A percentile compares a stretch with the other conserved stretches of the same genome.
Conservation (phyloP, 2,113 vertebrate genomes). For the Carlito syrichta region DNA sequence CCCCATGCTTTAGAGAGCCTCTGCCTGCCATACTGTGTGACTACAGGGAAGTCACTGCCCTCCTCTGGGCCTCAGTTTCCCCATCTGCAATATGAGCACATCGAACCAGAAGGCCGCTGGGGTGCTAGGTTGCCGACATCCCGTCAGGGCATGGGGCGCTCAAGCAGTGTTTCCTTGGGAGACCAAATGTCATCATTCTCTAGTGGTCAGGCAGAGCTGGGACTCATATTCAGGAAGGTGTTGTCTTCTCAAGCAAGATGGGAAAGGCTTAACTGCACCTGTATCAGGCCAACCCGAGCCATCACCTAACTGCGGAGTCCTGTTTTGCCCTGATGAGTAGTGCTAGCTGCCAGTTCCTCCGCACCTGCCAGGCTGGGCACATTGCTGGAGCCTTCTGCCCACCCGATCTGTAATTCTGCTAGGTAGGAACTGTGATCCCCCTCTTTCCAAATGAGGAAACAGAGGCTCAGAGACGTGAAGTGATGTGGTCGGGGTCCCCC, state of each 20-base stretch:
- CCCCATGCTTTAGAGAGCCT: background rate
- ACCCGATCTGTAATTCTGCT: background rate
- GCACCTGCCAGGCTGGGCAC: background rate
- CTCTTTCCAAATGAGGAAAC: background rate
- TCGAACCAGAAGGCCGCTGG: background rate
- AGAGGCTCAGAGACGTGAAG: background rate
- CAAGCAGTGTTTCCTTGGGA: background rate
- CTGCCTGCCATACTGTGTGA: background rate
- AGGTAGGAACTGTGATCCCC: background rate
- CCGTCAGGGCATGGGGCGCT: background rate
- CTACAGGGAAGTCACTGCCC: background rate
- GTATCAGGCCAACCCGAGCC: background rate
- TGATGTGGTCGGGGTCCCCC: background rate
- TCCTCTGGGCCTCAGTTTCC: background rate
- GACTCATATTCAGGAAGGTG: background rate
- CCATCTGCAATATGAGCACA: background rate
- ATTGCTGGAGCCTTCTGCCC: background rate
- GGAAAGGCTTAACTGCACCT: background rate
- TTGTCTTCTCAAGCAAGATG: background rate
- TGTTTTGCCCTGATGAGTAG: fast-evolving
- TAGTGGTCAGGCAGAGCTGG: background rate
- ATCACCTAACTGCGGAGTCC: background rate
- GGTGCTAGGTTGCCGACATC: background rate
- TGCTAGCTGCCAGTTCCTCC: fast-evolving
- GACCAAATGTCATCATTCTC: background rate